A percentile compares a stretch with the other conserved stretches of the same genome.
phyloP scores from a whole-genome alignment of 2,888 invertebrate species.

The Xylophagus ater region DNA sequence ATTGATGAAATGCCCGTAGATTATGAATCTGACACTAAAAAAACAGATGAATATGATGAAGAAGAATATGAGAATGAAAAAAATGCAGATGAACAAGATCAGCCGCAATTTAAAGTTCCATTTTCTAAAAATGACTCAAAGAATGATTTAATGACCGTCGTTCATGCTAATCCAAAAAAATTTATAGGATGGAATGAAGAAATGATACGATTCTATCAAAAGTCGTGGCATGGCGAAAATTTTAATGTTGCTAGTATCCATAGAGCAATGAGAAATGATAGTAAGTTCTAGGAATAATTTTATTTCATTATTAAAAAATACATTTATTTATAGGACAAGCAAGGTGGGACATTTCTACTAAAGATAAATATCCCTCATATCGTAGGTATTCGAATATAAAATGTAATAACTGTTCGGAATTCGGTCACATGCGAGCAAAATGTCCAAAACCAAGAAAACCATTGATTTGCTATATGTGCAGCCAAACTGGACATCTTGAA shows the following conservation, averaged over 20 bases:
- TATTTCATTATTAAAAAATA: too few species aligned
- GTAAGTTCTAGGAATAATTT: slow-evolving; percentile 45
- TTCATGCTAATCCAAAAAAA: slow-evolving; percentile 8
- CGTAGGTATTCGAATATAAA: slow-evolving; percentile 32
- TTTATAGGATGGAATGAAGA: slow-evolving; percentile 38
- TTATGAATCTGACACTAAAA: too few species aligned
- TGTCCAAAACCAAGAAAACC: slow-evolving; percentile 48
- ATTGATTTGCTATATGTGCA: slow-evolving; percentile 55
- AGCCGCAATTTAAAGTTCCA: too few species aligned
- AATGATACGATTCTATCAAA: slow-evolving; percentile 54
- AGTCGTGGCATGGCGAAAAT: slow-evolving; percentile 53
- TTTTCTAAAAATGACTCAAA: too few species aligned
- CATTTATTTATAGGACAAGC: too few species aligned
- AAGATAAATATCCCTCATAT: slow-evolving; percentile 28
- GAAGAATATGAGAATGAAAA: slow-evolving; percentile 6
- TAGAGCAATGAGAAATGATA: slow-evolving; percentile 52
- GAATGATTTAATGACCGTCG: too few species aligned
- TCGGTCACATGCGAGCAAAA: slow-evolving; percentile 49
- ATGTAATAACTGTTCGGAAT: slow-evolving; percentile 52
- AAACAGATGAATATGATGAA: too few species aligned
- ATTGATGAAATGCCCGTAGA: too few species aligned
- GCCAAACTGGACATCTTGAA: slow-evolving; percentile 50
- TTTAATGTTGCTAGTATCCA: slow-evolving; percentile 48
- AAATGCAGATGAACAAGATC: too few species aligned
- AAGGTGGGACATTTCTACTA: slow-evolving; percentile 29